Conservation (phyloP, 2,797 vertebrate genomes). For the Liparis tanakae region DNA sequence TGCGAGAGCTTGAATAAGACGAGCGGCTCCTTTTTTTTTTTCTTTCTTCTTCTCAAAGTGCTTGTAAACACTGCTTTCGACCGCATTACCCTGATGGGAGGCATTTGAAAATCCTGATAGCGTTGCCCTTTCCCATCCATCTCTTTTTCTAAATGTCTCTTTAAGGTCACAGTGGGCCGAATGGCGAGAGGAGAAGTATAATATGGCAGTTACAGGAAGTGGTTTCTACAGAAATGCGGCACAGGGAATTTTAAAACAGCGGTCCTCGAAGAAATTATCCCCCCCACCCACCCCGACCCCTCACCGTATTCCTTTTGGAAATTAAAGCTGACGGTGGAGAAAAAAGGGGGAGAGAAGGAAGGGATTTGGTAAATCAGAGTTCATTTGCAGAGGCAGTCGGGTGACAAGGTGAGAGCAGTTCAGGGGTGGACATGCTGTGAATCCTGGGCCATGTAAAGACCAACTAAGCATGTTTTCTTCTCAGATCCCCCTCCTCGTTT, state of each 20-base stretch:
- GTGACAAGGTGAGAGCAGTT: slow-evolving; percentile 36
- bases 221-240: slow-evolving; percentile 37
- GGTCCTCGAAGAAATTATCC: slow-evolving; percentile 17
- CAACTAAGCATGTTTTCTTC: slow-evolving; percentile 29
- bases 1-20: slow-evolving; percentile 37
- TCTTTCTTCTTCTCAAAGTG: slow-evolving; percentile 21
- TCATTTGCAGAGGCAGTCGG: slow-evolving; percentile 53
- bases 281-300: slow-evolving; percentile 4
- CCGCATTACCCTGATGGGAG: slow-evolving; percentile 58
- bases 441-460: slow-evolving; percentile 14
- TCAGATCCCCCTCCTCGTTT: slow-evolving; percentile 22
- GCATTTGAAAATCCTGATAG: slow-evolving; percentile 51
- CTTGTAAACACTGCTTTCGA: slow-evolving; percentile 54
- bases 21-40: slow-evolving; percentile 29
- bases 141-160: slow-evolving; percentile 49
- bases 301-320: slow-evolving; percentile 47
- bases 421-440: slow-evolving; percentile 39
- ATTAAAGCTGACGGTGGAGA: slow-evolving; percentile 62
- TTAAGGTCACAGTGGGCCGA: slow-evolving; percentile 56
- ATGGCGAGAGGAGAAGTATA: slow-evolving; percentile 49
- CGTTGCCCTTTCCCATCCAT: slow-evolving; percentile 47
- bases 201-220: slow-evolving; percentile 48
- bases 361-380: slow-evolving; percentile 50
- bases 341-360: too few species aligned
- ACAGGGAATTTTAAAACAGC: slow-evolving; percentile 38